Conservation (phyloP, 2,888 invertebrate genomes). For the Dioctria linearis region DNA sequence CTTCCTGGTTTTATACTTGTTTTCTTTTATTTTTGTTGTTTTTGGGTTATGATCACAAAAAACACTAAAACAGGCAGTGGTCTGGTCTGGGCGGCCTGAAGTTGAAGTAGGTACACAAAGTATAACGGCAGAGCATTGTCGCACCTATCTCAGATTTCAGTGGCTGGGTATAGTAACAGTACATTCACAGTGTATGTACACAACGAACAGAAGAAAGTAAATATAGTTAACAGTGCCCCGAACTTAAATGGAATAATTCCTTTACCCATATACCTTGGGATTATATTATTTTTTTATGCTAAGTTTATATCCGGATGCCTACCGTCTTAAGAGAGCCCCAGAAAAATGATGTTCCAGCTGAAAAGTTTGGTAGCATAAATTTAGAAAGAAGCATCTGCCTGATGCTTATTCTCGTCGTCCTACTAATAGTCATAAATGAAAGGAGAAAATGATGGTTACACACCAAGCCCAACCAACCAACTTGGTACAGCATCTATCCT, state of each 20-base stretch:
- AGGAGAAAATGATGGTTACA: neutral
- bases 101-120: neutral
- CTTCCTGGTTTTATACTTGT: neutral
- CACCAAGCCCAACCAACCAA: neutral
- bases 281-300: neutral
- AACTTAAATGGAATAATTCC: neutral
- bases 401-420: neutral
- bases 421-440: constrained; percentile 11
- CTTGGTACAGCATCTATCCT: neutral
- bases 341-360: neutral
- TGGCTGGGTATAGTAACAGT: neutral
- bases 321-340: neutral
- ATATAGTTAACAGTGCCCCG: neutral
- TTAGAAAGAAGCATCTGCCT: neutral
- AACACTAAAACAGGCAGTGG: neutral
- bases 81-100: neutral
- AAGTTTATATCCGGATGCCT: neutral
- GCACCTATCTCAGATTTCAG: neutral
- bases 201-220: neutral
- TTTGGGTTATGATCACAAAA: constrained; percentile 12
- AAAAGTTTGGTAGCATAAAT: neutral
- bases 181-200: too few relatives aligned
- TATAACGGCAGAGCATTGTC: constrained; percentile 5
- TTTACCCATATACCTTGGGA: neutral
- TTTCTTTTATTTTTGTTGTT: neutral